Base-by-base conservation (phyloP, 2,113 vertebrate genomes). In the Microtus ochrogaster region DNA sequence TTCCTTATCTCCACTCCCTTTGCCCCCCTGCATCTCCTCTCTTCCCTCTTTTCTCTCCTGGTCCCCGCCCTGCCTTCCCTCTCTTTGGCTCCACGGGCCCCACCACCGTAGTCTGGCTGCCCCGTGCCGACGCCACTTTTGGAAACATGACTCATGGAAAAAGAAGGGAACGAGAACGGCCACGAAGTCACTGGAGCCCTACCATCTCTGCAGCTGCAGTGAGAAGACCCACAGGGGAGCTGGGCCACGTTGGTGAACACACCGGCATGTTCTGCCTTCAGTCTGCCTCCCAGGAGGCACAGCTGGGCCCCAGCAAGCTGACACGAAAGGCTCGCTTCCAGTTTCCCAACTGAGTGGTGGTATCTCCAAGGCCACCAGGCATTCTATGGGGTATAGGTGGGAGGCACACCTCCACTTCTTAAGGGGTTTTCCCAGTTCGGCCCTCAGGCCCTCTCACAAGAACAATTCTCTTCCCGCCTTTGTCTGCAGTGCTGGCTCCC, bases 391-490 rank as follows among this genome's bases (percentile, higher is more conserved):
- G 28, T 36, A 76, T 63, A n/a, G 65, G 89, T 73, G 7, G 47
- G 33, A 39, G 39, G 19, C 49, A 22, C 10, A 14, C 73, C 61
- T 91, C 74, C 41, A 39, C 13, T 39, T 14, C 63, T 22, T 39
- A 24, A 55, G 83, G 87, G 78, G 61, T 41, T 89, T 89, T 74
- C 83, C 91, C 30, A 55, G 89, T 77, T 24, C 47, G 82, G 65
- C 81, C 58, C 77, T 9, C 41, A 90, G 90, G 72, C 92, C 73
- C 92, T 78, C 97, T 89, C 72, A 79, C 0, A 52, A 95, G 96
- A 98, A 97, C 97, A 98, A 97, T 97, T 76, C 97, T 95, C 95
- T 98, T 97, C 96, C 97, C 91, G 92, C 91, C 89, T 98, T 98
- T 98, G 96, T 98, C 94, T 83, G 66, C 44, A 26, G 63, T 26